phyloP scores from a whole-genome alignment of 2,113 vertebrate species.

The Fregata magnificens region DNA sequence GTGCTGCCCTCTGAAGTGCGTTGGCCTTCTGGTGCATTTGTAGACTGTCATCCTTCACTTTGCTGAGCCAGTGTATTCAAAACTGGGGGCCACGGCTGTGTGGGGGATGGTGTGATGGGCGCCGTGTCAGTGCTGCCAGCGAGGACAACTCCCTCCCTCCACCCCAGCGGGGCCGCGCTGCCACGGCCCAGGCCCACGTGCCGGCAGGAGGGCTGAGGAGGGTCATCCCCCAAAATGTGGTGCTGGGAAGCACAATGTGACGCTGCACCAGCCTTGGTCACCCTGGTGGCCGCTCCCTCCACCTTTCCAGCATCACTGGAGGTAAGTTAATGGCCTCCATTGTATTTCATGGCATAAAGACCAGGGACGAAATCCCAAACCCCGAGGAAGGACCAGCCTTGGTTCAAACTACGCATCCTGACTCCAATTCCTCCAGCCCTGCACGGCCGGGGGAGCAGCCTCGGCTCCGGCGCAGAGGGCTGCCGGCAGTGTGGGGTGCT shows the following conservation, averaged over 20 bases:
- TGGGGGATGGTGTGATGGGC: accelerated
- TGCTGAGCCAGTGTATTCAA: not conserved
- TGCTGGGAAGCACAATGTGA: not conserved
- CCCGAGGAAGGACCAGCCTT: not conserved
- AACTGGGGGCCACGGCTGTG: accelerated
- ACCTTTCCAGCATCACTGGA: not conserved
- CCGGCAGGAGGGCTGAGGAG: not conserved
- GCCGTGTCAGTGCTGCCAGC: not conserved
- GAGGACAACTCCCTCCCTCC: not conserved
- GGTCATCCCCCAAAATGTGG: not conserved
- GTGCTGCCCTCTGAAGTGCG: not conserved
- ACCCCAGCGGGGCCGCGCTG: not conserved
- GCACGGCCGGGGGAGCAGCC: not conserved
- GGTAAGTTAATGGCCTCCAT: not conserved
- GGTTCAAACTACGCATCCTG: not conserved
- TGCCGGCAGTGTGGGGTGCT: not conserved
- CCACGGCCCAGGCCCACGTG: accelerated
- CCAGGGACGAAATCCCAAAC: not conserved
- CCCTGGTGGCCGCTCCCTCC: not conserved
- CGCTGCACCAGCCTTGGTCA: not conserved
- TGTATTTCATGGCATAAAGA: no score
- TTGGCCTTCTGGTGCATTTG: not conserved
- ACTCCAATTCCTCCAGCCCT: not conserved
- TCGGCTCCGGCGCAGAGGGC: accelerated
- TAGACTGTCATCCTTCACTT: not conserved